Evolutionary conservation across 2,113 vertebrate species (phyloP), one percentile per base, ranked within the genome.

Genomic region (Crocuta crocuta): DNA sequence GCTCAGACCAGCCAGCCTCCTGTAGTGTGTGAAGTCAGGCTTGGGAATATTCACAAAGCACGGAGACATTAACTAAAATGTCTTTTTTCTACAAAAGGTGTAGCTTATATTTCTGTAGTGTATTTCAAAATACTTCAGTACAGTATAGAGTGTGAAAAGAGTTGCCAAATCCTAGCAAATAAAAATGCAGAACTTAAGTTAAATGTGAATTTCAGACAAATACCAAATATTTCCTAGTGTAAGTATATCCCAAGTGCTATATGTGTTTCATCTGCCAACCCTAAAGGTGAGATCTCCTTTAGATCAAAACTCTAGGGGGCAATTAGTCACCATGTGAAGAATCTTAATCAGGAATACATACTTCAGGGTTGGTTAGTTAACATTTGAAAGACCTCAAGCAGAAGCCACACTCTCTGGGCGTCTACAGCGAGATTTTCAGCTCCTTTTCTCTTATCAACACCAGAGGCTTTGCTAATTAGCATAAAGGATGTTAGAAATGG

Each of bases 371-470:
- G 48, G 26, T 63, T 13, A 85, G 63, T 81, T 91, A 85, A 61
- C 61, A 91, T 78, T 8, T 82, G 68, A 93, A 96, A 86, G 86
- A 39, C 63, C 81, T 66, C 19, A 39, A 71, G 70, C 45, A 68
- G 31, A 85, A 91, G 73, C 39, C n/a, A 50, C 33, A 33, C 8
- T 78, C 73, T 45, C 26, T 66, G 93, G 81, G 12, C 73, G 82
- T 65, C 61, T 43, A 5, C 45, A 35, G 21, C 13, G 92, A 93
- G 96, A 94, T 63, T 68, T 83, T 33, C 39, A n/a, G 91, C 39
- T 94, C 81, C 66, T 96, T 66, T 91, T 92, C 66, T 78, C 76
- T 85, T 74, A 31, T 79, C 87, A 89, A 96, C 65, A 85, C 61
- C 43, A 35, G 79, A 95, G 68, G 35, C 43, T 95, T 95, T 94